Base-by-base conservation (phyloP, 37 sponge, comb jelly and placozoan genomes). In the Crambe crambe region DNA sequence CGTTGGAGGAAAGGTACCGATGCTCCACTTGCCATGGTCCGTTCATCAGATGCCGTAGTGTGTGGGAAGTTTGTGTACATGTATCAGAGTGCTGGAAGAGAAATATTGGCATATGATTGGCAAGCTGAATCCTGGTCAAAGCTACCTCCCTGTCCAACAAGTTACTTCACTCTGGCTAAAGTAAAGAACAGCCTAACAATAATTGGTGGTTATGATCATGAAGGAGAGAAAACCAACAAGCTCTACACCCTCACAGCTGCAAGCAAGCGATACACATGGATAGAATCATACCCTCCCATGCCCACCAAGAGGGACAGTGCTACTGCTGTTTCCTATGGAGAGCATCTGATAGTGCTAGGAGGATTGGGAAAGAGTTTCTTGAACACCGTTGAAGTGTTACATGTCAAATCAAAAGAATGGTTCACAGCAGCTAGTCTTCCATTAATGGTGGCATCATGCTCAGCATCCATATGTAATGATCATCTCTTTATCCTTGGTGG, bases 201-300 rank as follows among this genome's bases (percentile, higher is more conserved):
- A 5, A 79, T 79, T 68, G 80, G 80, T 37, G 80, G 80, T 9
- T 9, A 25, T 17, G 10, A 47, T 15, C 42, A 40, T 12, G 42
- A 21, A 2, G 36, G 23, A 23, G n/a, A 76, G 3, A 9, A 25
- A 66, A 68, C 80, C 56, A 79, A 79, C 37, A 47, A 35, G 36
- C 54, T 79, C 1, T 32, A 42, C 2, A 68, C 37, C 57, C 80
- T 79, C 37, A 32, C 36, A 10, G 36, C 22, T 1, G 34, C 9
- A 2, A 30, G 38, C 1, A 34, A 30, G 9, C 15, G 1, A 9
- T 32, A 37, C n/a, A 78, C n/a, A n/a, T 79, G 80, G 80, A 25
- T 56, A 23, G 80, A 79, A 26, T 3, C 15, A 9, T 79, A 42
- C 38, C 80, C 80, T 65, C 69, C 56, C 35, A 79, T 79, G 80